Evolutionary conservation across 2,797 vertebrate genomes (phyloP), one percentile per base, ranked within the genome.

Genomic region (Sorex maritimensis): DNA sequence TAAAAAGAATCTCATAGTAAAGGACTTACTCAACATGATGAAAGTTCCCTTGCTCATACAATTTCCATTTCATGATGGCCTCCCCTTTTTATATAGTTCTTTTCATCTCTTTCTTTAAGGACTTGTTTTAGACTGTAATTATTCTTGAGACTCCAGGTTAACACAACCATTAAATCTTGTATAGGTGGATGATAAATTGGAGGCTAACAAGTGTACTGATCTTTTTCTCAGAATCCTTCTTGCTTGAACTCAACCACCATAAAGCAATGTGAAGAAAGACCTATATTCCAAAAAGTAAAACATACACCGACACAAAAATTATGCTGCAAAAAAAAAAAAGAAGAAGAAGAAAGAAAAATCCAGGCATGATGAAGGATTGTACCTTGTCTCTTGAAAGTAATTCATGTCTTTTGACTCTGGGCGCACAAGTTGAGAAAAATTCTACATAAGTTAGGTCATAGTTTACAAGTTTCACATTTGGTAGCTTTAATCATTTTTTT

Each of bases 101-200:
- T 97, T 95, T 97, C 87, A 97, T 97, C 96, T 96, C 91, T 83
- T 86, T 93, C 46, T 94, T 90, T 72, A 92, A 97, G 93, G 89
- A 71, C 90, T 93, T 97, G 92, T 81, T 94, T 96, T 95, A 95
- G 96, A 93, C 95, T 86, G 71, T 96, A 94, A 97, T 97, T 97
- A 96, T 92, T 90, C 78, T 88, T 96, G 89, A 92, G 92, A 88
- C 93, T 97, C 82, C 34, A 74, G 88, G 93, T 98, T 97, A 95
- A 96, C 97, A 88, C 86, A 93, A 79, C 84, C 91, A 97, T 95
- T 94, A 97, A 97, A 96, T 93, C 95, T 95, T 96, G 94, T 95
- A 95, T 55, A 95, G 91, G 89, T 90, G 58, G 92, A 67, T 96
- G 93, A 96, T 92, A 97, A 97, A 95, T 77, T 96, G 96, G 92